These are phyloP conservation scores for Scylla paramamosain DNA, from an alignment of 1,140 invertebrate species.

Conservation along the genomic window DNA sequence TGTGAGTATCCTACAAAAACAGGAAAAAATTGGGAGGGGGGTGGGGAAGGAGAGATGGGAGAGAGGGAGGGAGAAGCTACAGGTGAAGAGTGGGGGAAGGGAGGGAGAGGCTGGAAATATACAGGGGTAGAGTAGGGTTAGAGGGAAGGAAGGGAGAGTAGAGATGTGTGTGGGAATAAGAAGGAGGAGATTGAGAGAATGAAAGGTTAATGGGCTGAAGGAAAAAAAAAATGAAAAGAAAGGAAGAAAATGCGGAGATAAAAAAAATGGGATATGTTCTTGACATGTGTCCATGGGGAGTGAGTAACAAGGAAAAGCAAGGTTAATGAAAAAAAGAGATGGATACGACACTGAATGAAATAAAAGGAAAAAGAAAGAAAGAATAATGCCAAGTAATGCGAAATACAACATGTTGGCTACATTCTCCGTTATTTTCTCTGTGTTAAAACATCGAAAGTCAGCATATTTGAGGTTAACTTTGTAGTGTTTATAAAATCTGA, in stretches of 20 bases:
- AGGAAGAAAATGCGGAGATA: background rate
- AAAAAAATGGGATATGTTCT: background rate
- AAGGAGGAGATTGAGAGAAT: background rate
- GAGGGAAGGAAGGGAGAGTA: too few species aligned
- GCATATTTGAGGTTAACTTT: too few species aligned
- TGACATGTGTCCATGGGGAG: too few species aligned
- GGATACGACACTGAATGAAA: background rate
- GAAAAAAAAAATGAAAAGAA: background rate
- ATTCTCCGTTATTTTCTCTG: too few species aligned
- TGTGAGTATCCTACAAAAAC: background rate
- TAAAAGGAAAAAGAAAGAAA: background rate
- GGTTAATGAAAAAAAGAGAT: background rate
- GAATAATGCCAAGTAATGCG: background rate
- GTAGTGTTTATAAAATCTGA: too few species aligned
- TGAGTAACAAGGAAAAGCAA: too few species aligned
- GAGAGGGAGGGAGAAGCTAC: background rate
- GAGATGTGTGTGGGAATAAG: too few species aligned
- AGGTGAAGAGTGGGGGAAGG: background rate
- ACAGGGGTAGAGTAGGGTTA: background rate
- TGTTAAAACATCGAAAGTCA: too few species aligned
- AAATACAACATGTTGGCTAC: too few species aligned
- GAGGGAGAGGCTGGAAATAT: background rate
- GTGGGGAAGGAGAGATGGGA: background rate
- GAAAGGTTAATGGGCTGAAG: background rate
- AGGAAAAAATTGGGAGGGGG: background rate